phyloP scores from a whole-genome alignment of 2,113 vertebrate genomes.

The Periophthalmus modestus region DNA sequence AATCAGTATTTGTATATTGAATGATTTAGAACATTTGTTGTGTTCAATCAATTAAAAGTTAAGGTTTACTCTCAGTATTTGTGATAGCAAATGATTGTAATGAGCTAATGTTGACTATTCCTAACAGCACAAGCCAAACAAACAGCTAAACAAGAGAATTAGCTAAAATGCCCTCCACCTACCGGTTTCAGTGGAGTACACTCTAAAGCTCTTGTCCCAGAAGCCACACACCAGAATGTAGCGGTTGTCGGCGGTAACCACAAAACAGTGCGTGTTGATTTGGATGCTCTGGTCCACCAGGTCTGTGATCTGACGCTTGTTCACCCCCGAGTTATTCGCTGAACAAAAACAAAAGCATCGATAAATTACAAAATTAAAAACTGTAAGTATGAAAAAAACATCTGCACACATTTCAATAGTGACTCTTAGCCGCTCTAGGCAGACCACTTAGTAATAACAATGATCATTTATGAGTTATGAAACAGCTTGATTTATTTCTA shows the following conservation, averaged over 20 bases:
- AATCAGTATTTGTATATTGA: no score
- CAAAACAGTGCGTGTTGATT: slow-evolving; percentile 98
- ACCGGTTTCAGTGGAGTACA: slow-evolving; percentile 98
- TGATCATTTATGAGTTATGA: background rate
- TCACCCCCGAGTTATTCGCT: slow-evolving; percentile 98
- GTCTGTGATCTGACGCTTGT: slow-evolving; percentile 98
- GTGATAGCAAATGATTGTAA: background rate
- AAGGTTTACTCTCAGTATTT: background rate
- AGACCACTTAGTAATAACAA: background rate
- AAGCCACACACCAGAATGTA: slow-evolving; percentile 98
- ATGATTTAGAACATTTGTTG: no score
- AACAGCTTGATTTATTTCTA: background rate
- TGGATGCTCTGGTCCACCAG: slow-evolving; percentile 99
- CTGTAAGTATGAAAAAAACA: background rate
- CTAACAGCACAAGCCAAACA: background rate
- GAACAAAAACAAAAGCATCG: background rate
- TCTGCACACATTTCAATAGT: background rate
- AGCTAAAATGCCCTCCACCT: slow-evolving; percentile 14
- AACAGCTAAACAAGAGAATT: background rate
- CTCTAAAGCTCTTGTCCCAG: slow-evolving; percentile 99
- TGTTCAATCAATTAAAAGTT: background rate
- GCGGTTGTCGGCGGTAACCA: slow-evolving; percentile 98
- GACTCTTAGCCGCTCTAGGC: no score
- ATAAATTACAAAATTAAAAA: background rate
- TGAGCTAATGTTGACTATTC: background rate